Evolutionary conservation across 2,113 vertebrate genomes (phyloP), one percentile per base, ranked within the genome.

Genomic region (Dasyornis broadbenti): DNA sequence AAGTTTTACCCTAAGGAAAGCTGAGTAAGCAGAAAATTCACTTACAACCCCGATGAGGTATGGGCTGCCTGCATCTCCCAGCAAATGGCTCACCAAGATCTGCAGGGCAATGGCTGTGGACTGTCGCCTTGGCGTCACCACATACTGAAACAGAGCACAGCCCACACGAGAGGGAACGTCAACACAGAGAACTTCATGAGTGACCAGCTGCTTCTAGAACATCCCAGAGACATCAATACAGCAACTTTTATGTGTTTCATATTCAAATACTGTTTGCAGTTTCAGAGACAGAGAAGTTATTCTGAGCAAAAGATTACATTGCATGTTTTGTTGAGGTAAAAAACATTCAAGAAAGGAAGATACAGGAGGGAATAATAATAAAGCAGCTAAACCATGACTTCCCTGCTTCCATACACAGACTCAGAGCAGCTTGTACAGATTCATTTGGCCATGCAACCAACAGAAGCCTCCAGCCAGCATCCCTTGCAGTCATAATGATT

Each of bases 1-100:
- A 53, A 6, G 19, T 28, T 75, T 64, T 33, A 30, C 42, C 17
- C 10, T 5, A 37, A 52, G n/a, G 30, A 57, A 69, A 61, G 56
- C 10, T 49, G 53, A 42, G 4, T 16, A 52, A 70, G 21, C 60
- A 82, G 20, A 70, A 30, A 33, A 52, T 81, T 68, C 57, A 96
- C 98, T 98, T 97, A 99, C 98, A 53, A 20, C 28, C 4, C 98
- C 98, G 37, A 99, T 52, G 9, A 99, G 95, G 84, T 98, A 98
- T 0, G 98, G 98, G 94, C 98, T 99, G 68, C 98, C 98, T 15
- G 98, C 98, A 47, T 99, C 99, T 40, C 99, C 99, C 61, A 99
- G 97, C 20, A 99, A 96, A 77, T 99, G 98, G 83, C 97, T 97
- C 35, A 98, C 65, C 64, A 98, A 83, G 26, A 99, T 98, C 96